Percentiles rank a stretch among this genome's conserved stretches.
Evolutionary conservation across 2,888 invertebrate genomes (phyloP).

Genomic region (Agrochola macilenta): DNA sequence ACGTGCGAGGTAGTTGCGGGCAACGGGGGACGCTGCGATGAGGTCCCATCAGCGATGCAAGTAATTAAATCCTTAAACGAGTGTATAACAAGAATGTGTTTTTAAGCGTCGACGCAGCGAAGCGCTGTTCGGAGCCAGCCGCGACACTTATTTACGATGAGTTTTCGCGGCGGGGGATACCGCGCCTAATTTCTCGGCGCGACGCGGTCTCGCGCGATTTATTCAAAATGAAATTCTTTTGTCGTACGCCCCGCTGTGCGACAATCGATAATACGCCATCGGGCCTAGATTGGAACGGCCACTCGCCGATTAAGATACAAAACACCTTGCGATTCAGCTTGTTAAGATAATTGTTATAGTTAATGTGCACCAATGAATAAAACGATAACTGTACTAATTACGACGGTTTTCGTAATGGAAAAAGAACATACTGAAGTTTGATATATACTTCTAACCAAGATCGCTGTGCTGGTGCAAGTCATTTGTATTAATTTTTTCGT

Average conservation of each 20-base stretch:
- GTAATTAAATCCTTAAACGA: slow-evolving; percentile 90
- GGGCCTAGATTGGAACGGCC: slow-evolving; percentile 83
- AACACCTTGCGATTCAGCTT: slow-evolving; percentile 78
- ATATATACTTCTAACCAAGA: slow-evolving; percentile 30
- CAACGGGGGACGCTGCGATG: slow-evolving; percentile 62
- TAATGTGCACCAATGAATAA: slow-evolving; percentile 70
- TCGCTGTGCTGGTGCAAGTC: neutral
- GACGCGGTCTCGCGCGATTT: slow-evolving; percentile 89
- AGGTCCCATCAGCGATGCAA: slow-evolving; percentile 83
- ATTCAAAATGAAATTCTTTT: slow-evolving; percentile 88
- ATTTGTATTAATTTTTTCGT: slow-evolving; percentile 41
- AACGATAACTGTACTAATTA: slow-evolving; percentile 27
- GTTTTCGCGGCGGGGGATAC: slow-evolving; percentile 89
- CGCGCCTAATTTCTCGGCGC: slow-evolving; percentile 89
- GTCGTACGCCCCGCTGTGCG: slow-evolving; percentile 86
- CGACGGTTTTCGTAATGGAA: slow-evolving; percentile 19
- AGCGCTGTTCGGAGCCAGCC: slow-evolving; percentile 75
- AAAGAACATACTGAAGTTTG: slow-evolving; percentile 41
- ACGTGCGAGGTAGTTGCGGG: slow-evolving; percentile 77
- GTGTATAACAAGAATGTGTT: slow-evolving; percentile 88
- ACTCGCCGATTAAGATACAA: slow-evolving; percentile 85
- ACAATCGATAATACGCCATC: slow-evolving; percentile 85
- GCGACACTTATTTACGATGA: slow-evolving; percentile 89
- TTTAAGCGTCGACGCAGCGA: slow-evolving; percentile 81
- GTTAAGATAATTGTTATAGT: slow-evolving; percentile 76